Percentiles rank a stretch among this genome's conserved stretches.
phyloP scores from a whole-genome alignment of 2,888 invertebrate species.

The Ormyrus pomaceus region DNA sequence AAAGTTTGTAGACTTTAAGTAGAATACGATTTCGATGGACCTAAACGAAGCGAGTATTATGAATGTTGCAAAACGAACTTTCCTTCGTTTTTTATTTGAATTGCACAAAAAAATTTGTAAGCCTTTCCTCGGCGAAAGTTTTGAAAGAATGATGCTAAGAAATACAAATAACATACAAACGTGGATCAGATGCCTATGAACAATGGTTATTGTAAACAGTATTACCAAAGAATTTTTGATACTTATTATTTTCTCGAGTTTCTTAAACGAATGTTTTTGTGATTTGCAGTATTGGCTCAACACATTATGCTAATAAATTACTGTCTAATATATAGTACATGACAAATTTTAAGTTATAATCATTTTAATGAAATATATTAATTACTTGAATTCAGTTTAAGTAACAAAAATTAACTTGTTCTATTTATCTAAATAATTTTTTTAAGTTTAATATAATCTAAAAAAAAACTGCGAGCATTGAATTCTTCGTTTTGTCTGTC shows the following conservation, averaged over 20 bases:
- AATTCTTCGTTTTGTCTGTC: slow-evolving; percentile 32
- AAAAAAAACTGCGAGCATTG: slow-evolving; percentile 14
- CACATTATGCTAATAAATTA: neutral
- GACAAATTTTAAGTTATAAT: too few relatives aligned
- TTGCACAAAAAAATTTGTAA: slow-evolving; percentile 16
- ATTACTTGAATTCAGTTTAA: too few relatives aligned
- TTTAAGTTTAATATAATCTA: too few relatives aligned
- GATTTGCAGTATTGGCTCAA: too few relatives aligned
- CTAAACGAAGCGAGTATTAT: slow-evolving; percentile 63
- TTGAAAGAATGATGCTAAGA: slow-evolving; percentile 1
- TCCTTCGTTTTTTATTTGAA: neutral
- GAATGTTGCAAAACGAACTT: slow-evolving; percentile 46
- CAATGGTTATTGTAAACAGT: slow-evolving; percentile 46
- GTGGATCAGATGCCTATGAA: slow-evolving; percentile 43
- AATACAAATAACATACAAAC: slow-evolving; percentile 47
- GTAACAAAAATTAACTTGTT: too few relatives aligned
- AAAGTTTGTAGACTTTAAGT: slow-evolving; percentile 58
- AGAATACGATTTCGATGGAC: slow-evolving; percentile 65
- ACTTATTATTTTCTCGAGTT: neutral
- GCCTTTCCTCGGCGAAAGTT: slow-evolving; percentile 41
- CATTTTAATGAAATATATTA: too few relatives aligned
- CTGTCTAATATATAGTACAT: too few relatives aligned
- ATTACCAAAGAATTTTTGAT: slow-evolving; percentile 53
- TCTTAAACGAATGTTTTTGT: too few relatives aligned
- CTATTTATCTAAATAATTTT: too few relatives aligned